phyloP scores from a whole-genome alignment of 2,888 invertebrate species.

The Hermaeophaga mercurialis region DNA sequence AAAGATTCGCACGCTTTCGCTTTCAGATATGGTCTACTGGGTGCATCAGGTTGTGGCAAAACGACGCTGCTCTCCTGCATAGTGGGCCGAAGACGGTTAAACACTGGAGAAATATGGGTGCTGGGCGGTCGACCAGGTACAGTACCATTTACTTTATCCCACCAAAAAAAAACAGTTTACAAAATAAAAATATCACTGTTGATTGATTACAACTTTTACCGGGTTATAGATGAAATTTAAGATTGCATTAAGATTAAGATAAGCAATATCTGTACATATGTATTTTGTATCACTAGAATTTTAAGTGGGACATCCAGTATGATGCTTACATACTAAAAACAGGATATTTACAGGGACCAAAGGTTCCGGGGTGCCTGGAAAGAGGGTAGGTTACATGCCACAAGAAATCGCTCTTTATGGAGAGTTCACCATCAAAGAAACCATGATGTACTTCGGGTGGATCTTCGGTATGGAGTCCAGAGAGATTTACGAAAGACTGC shows the following conservation, averaged over 20 bases:
- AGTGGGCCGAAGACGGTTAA: slow-evolving; percentile 83
- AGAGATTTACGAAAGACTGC: slow-evolving; percentile 80
- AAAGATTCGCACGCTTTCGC: slow-evolving; percentile 20
- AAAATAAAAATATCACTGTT: too few species aligned
- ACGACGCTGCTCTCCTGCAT: slow-evolving; percentile 92
- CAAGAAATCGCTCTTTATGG: slow-evolving; percentile 90
- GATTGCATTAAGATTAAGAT: too few species aligned
- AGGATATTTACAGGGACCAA: slow-evolving; percentile 68
- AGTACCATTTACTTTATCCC: too few species aligned
- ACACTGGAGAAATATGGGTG: slow-evolving; percentile 88
- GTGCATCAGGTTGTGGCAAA: slow-evolving; percentile 97
- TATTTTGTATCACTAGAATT: too few species aligned
- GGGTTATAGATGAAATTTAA: too few species aligned
- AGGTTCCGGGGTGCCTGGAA: slow-evolving; percentile 83
- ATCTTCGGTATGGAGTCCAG: slow-evolving; percentile 89
- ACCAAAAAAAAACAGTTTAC: too few species aligned
- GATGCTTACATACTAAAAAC: too few species aligned
- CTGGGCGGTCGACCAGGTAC: slow-evolving; percentile 82
- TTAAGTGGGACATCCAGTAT: too few species aligned
- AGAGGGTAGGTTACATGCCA: slow-evolving; percentile 97
- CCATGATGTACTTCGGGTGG: slow-evolving; percentile 96
- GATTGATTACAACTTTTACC: too few species aligned
- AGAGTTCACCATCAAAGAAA: slow-evolving; percentile 92
- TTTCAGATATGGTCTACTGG: slow-evolving; percentile 87
- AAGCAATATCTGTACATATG: too few species aligned